phyloP scores from a whole-genome alignment of 2,888 invertebrate genomes.

The Drosophila antonietae region DNA sequence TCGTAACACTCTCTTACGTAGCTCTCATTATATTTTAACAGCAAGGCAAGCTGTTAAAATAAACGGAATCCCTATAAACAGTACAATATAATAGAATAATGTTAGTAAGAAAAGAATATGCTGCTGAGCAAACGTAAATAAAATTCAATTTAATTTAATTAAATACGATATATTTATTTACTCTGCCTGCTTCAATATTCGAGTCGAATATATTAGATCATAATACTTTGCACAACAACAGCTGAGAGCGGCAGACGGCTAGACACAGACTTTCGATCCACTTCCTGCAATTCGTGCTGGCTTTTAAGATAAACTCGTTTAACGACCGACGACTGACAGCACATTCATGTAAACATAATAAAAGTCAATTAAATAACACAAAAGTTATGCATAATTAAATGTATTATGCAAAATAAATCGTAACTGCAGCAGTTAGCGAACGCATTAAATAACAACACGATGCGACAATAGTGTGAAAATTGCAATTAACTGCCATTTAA shows the following conservation, averaged over 20 bases:
- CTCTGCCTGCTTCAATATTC: neutral
- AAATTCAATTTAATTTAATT: neutral
- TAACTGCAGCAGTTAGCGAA: slow-evolving; percentile 7
- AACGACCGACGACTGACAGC: slow-evolving; percentile 12
- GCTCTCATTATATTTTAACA: neutral
- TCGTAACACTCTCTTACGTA: neutral
- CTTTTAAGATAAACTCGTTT: slow-evolving; percentile 44
- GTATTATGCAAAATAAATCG: slow-evolving; percentile 52
- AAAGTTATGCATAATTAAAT: slow-evolving; percentile 40
- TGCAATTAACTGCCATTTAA: neutral
- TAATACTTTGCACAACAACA: slow-evolving; percentile 5
- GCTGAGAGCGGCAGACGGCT: neutral
- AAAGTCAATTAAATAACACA: slow-evolving; percentile 49
- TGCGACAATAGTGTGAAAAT: slow-evolving; percentile 17
- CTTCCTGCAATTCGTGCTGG: slow-evolving; percentile 30
- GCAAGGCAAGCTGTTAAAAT: neutral
- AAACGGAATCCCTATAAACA: neutral
- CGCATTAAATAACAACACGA: slow-evolving; percentile 31
- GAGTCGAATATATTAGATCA: slow-evolving; percentile 37
- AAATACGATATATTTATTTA: neutral
- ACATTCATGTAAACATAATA: slow-evolving; percentile 44
- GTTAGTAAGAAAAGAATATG: neutral
- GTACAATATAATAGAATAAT: neutral
- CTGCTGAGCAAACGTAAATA: neutral
- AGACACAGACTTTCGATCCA: slow-evolving; percentile 2